Conservation (phyloP, 1,140 invertebrate species). For the Apolygus lucorum region DNA sequence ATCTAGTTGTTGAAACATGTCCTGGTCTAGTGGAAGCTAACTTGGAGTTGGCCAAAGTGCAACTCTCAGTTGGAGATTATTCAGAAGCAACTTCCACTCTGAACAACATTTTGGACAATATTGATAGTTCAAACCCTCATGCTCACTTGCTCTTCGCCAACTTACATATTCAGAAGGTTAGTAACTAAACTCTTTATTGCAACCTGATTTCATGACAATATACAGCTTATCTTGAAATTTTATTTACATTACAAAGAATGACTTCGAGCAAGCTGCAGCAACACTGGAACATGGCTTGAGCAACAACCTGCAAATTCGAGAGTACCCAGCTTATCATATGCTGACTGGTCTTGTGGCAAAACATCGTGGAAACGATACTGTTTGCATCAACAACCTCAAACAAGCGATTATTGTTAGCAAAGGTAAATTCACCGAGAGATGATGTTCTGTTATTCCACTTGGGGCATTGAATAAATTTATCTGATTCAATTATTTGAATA, state of each 20-base stretch:
- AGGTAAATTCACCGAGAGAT: too few species aligned
- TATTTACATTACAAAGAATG: constrained; percentile 47
- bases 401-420: constrained; percentile 48
- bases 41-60: constrained; percentile 39
- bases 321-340: constrained; percentile 83
- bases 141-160: constrained; percentile 82
- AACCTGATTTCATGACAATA: too few species aligned
- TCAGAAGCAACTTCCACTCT: constrained; percentile 54
- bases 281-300: constrained; percentile 80
- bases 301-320: constrained; percentile 82
- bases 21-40: constrained; percentile 68
- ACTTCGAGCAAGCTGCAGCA: constrained; percentile 69
- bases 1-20: constrained; percentile 65
- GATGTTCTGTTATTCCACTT: too few species aligned
- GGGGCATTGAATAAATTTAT: too few species aligned
- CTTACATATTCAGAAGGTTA: constrained; percentile 52
- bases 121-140: constrained; percentile 68
- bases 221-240: neutral
- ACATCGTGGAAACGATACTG: constrained; percentile 59
- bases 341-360: constrained; percentile 75
- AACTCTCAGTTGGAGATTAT: constrained; percentile 64
- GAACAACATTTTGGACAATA: constrained; percentile 59
- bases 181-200: too few species aligned
- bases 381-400: constrained; percentile 66
- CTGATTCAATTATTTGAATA: too few species aligned